Percentiles rank a stretch among this genome's conserved stretches.
Evolutionary conservation across 1,140 invertebrate genomes (phyloP).

Genomic region (Rhopalosiphum padi): DNA sequence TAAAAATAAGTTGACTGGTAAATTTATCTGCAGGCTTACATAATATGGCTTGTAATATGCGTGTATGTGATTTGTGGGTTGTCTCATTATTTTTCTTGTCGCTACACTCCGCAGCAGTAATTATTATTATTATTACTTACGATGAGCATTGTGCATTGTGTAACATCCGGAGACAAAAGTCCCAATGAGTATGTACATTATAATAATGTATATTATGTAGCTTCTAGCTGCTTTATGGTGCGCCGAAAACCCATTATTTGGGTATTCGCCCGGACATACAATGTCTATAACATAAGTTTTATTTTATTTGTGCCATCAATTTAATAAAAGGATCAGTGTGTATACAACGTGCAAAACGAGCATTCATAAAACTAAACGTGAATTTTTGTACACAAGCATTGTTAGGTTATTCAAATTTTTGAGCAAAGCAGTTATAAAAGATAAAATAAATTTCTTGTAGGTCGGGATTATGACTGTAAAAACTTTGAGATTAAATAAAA

Average conservation of each 20-base stretch:
- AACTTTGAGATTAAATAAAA: constrained; percentile 11
- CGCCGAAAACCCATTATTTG: background rate
- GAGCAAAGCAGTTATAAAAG: background rate
- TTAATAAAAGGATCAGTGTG: background rate
- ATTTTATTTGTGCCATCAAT: background rate
- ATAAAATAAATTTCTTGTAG: background rate
- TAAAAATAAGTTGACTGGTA: background rate
- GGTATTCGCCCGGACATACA: background rate
- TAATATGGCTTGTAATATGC: background rate
- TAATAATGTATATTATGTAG: constrained; percentile 14
- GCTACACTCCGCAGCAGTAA: background rate
- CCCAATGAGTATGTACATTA: constrained; percentile 3
- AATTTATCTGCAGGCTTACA: constrained; percentile 4
- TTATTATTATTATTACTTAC: constrained; percentile 15
- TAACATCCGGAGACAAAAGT: constrained; percentile 5
- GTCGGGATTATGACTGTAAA: background rate
- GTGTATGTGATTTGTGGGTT: background rate
- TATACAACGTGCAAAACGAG: background rate
- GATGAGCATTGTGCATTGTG: background rate
- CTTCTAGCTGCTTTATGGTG: constrained; percentile 1
- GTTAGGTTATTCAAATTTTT: constrained; percentile 11
- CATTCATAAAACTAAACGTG: constrained; percentile 18
- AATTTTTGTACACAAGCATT: background rate
- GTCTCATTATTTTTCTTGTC: constrained; percentile 4
- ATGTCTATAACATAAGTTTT: background rate